Evolutionary conservation across 23 tunicate species (phyloP).

Genomic region (Halocynthia roretzi): DNA sequence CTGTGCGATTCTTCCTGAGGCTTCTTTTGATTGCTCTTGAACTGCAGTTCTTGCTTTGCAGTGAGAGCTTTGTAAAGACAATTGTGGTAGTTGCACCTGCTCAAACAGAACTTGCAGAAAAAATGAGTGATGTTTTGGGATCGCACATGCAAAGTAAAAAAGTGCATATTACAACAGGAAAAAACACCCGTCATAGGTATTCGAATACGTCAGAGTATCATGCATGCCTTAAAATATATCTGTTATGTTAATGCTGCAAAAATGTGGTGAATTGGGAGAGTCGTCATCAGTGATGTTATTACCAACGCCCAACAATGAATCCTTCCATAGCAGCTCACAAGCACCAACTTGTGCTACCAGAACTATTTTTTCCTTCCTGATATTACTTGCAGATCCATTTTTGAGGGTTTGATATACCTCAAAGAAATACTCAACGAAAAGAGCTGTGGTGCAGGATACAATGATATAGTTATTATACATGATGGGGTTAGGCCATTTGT

Average conservation of each 20-base stretch:
- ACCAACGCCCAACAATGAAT: too few relatives aligned
- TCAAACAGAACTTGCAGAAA: neutral
- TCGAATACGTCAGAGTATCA: too few relatives aligned
- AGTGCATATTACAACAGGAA: neutral
- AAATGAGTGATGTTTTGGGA: neutral
- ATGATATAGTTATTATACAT: slow-evolving; percentile 4
- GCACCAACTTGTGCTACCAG: too few relatives aligned
- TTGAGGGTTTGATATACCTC: neutral
- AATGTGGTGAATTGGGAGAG: too few relatives aligned
- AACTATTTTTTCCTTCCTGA: too few relatives aligned
- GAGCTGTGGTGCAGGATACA: neutral
- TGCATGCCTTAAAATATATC: too few relatives aligned
- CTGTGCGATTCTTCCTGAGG: too few relatives aligned
- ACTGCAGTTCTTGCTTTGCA: neutral
- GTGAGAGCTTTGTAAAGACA: neutral
- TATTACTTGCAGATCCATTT: slow-evolving; percentile 6
- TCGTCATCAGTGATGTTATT: too few relatives aligned
- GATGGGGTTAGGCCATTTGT: slow-evolving; percentile 9
- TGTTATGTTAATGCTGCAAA: too few relatives aligned
- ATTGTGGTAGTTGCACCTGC: slow-evolving; percentile 8
- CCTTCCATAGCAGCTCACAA: too few relatives aligned
- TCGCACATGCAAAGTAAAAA: neutral
- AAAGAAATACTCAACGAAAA: neutral
- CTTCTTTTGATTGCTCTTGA: neutral
- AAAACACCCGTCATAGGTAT: neutral